Evolutionary conservation across 23 tunicate species (phyloP).

Genomic region (Ciona savignyi): DNA sequence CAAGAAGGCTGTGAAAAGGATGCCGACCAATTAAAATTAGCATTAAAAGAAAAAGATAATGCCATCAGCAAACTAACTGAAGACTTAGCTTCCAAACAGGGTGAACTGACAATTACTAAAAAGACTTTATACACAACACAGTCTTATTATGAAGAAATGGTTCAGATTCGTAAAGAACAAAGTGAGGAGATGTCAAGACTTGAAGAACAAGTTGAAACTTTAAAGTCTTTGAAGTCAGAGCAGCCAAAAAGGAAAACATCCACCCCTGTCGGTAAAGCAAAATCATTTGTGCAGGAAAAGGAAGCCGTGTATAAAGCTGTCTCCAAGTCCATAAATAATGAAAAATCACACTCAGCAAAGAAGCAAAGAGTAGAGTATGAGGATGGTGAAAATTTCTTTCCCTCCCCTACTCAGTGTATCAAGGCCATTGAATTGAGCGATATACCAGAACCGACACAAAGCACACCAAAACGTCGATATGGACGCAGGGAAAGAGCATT

Average conservation of each 20-base stretch:
- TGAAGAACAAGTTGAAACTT: neutral
- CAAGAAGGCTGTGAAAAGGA: neutral
- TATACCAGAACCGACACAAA: neutral
- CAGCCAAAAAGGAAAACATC: neutral
- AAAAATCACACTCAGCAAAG: too few relatives aligned
- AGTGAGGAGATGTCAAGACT: neutral
- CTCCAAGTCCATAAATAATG: too few relatives aligned
- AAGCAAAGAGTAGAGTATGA: neutral
- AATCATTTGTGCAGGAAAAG: too few relatives aligned
- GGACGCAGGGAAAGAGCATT: neutral
- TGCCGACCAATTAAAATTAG: neutral
- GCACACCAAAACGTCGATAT: neutral
- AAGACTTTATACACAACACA: neutral
- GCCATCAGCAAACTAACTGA: neutral
- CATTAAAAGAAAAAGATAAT: neutral
- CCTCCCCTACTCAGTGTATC: neutral
- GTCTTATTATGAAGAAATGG: neutral
- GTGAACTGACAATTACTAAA: neutral
- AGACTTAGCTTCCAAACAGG: neutral
- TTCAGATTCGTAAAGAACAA: neutral
- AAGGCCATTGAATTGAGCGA: neutral
- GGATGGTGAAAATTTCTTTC: neutral
- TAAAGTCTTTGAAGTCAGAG: neutral
- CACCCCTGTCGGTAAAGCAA: too few relatives aligned
- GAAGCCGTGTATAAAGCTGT: too few relatives aligned